Conservation (phyloP, 2,797 vertebrate species). For the Typhlichthys subterraneus region DNA sequence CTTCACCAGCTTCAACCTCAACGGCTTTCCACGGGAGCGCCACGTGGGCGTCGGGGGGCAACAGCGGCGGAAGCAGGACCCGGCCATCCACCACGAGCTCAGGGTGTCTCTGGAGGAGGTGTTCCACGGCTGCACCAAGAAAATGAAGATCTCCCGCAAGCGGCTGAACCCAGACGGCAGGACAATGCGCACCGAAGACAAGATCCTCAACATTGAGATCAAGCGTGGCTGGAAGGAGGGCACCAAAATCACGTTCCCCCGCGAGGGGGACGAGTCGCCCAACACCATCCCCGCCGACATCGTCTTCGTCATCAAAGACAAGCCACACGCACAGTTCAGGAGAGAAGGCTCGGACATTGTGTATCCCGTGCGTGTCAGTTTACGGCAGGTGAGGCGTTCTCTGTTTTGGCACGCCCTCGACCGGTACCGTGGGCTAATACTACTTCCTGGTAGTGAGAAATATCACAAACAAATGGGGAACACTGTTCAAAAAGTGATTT, state of each 20-base stretch:
- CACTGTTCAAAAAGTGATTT: too few relatives aligned
- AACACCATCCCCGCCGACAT: slow-evolving; percentile 95
- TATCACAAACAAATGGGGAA: neutral
- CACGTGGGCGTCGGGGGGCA: slow-evolving; percentile 85
- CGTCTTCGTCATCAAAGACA: slow-evolving; percentile 98
- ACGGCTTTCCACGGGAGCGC: slow-evolving; percentile 93
- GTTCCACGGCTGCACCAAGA: slow-evolving; percentile 93
- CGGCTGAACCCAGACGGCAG: slow-evolving; percentile 93
- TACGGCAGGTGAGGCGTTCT: slow-evolving; percentile 88
- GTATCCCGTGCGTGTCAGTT: slow-evolving; percentile 90
- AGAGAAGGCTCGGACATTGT: slow-evolving; percentile 96
- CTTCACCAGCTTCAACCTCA: slow-evolving; percentile 91
- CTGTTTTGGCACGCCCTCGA: slow-evolving; percentile 16
- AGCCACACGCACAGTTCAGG: slow-evolving; percentile 93
- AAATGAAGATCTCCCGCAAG: slow-evolving; percentile 97
- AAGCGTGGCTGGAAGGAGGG: slow-evolving; percentile 99
- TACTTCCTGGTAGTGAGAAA: neutral
- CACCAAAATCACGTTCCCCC: slow-evolving; percentile 98
- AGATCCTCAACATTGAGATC: slow-evolving; percentile 97
- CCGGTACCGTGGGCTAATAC: too few relatives aligned
- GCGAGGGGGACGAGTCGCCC: slow-evolving; percentile 93
- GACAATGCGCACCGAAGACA: slow-evolving; percentile 92
- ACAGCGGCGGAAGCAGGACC: slow-evolving; percentile 91
- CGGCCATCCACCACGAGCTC: slow-evolving; percentile 94
- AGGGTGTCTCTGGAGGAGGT: slow-evolving; percentile 96